Percentiles rank a stretch among this genome's conserved stretches.
Evolutionary conservation across 2,888 invertebrate species (phyloP).

Genomic region (Falcaria lacertinaria): DNA sequence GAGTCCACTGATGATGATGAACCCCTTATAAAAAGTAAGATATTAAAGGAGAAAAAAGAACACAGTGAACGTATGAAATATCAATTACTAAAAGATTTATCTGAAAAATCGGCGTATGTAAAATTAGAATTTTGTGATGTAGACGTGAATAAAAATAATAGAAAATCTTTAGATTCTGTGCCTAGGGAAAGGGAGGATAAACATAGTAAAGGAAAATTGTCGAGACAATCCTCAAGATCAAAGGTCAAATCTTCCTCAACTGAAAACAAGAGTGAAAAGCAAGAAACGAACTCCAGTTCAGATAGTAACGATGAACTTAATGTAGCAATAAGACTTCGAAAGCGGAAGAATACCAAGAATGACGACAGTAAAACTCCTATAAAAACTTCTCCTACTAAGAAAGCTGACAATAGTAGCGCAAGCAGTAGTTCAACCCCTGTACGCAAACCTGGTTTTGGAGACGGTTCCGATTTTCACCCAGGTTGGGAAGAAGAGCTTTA

Average conservation of each 20-base stretch:
- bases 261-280: slow-evolving; percentile 57
- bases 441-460: slow-evolving; percentile 82
- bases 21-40: slow-evolving; percentile 65
- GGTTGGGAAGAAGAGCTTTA: slow-evolving; percentile 92
- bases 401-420: slow-evolving; percentile 48
- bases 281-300: slow-evolving; percentile 51
- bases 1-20: slow-evolving; percentile 70
- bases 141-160: slow-evolving; percentile 59
- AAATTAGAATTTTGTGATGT: slow-evolving; percentile 73
- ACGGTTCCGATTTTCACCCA: slow-evolving; percentile 85
- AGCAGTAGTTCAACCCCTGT: slow-evolving; percentile 56
- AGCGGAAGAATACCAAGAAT: slow-evolving; percentile 71
- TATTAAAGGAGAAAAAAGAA: slow-evolving; percentile 57
- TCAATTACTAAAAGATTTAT: slow-evolving; percentile 64
- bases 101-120: slow-evolving; percentile 71
- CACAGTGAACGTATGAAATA: slow-evolving; percentile 57
- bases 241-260: slow-evolving; percentile 50
- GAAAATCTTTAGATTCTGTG: slow-evolving; percentile 55
- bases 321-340: slow-evolving; percentile 63
- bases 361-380: slow-evolving; percentile 61
- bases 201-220: slow-evolving; percentile 43
- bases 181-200: slow-evolving; percentile 55
- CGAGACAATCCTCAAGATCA: slow-evolving; percentile 41
- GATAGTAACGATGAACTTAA: slow-evolving; percentile 64
- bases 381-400: slow-evolving; percentile 56